Evolutionary conservation across 2,113 vertebrate genomes (phyloP).

Genomic region (Protobothrops flavoviridis): DNA sequence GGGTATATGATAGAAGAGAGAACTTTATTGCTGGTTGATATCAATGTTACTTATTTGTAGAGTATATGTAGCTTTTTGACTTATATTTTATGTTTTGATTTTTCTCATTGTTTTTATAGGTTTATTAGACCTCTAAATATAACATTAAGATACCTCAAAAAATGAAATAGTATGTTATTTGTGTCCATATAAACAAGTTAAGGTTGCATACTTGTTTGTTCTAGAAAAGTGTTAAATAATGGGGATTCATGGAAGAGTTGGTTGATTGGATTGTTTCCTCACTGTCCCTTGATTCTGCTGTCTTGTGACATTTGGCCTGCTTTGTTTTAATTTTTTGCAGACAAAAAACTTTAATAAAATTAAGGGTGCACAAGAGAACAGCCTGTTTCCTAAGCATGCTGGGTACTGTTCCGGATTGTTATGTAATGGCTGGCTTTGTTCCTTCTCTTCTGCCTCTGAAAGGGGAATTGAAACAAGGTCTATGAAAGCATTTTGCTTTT

Average conservation of each 20-base stretch:
- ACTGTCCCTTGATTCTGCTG: rapidly evolving
- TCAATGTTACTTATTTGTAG: conserved; percentile 23
- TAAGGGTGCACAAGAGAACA: neutral
- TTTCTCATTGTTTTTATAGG: conserved; percentile 31
- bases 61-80: conserved; percentile 17
- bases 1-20: conserved; percentile 13
- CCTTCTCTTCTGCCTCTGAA: conserved; percentile 28
- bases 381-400: conserved; percentile 19
- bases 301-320: neutral
- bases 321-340: conserved; percentile 32
- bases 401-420: conserved; percentile 1
- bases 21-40: conserved; percentile 32
- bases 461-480: conserved; percentile 41
- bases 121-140: conserved; percentile 54
- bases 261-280: neutral
- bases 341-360: neutral
- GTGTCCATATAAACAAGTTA: conserved; percentile 14
- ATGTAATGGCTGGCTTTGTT: conserved; percentile 17
- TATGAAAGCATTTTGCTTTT: neutral
- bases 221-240: conserved; percentile 5
- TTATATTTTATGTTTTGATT: conserved; percentile 17
- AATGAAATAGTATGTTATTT: conserved; percentile 12
- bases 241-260: neutral
- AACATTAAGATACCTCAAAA: conserved; percentile 34
- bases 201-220: neutral